These are phyloP conservation scores for Anguilla anguilla DNA, from an alignment of 2,797 vertebrate species.

Conservation along the genomic window DNA sequence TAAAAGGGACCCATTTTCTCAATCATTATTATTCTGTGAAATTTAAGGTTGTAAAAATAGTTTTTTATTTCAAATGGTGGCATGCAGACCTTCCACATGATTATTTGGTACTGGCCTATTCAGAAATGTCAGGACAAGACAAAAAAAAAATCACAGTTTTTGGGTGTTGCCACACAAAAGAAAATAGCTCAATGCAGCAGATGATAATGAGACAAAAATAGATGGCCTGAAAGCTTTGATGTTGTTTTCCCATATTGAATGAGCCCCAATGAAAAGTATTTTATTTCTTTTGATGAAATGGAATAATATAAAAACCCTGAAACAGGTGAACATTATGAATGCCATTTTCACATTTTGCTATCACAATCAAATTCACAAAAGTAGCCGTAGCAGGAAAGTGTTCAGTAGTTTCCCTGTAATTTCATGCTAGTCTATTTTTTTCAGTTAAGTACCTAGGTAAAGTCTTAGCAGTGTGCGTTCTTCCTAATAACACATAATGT, in stretches of 20 bases:
- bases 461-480: neutral
- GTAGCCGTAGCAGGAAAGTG: neutral
- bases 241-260: neutral
- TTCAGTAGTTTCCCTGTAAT: conserved; percentile 5
- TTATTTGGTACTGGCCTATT: conserved; percentile 12
- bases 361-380: neutral
- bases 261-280: neutral
- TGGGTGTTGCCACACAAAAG: conserved; percentile 25
- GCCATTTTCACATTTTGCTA: neutral
- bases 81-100: conserved; percentile 3
- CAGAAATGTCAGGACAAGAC: conserved; percentile 29
- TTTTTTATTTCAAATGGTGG: conserved; percentile 24
- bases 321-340: neutral
- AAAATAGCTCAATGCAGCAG: neutral
- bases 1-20: conserved; percentile 24
- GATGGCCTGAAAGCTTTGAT: conserved; percentile 20
- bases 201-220: conserved; percentile 19
- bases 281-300: neutral
- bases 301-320: neutral
- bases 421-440: neutral
- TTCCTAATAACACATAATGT: conserved; percentile 28
- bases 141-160: conserved; percentile 2
- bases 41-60: conserved; percentile 36
- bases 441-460: neutral
- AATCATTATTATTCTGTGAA: conserved; percentile 30